Evolutionary conservation across 2,797 vertebrate species (phyloP).

Genomic region (Trachops cirrhosus): DNA sequence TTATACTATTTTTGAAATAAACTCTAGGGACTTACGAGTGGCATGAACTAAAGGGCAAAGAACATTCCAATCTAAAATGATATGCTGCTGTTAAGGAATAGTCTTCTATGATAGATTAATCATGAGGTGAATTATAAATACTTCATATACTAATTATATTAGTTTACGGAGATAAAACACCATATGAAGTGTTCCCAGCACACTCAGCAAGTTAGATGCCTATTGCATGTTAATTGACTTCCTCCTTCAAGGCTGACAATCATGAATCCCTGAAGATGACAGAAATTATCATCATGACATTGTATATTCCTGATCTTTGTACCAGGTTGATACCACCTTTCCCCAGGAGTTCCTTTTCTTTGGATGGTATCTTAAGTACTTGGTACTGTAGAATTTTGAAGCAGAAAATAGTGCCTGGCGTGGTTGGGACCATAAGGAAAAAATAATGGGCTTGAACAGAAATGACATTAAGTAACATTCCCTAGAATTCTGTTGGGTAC

Average conservation of each 20-base stretch:
- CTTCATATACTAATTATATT: constrained; percentile 76
- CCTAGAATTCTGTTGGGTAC: not conserved
- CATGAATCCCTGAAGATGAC: constrained; percentile 64
- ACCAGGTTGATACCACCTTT: constrained; percentile 44
- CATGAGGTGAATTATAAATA: constrained; percentile 73
- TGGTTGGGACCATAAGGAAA: not conserved
- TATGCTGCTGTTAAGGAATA: constrained; percentile 52
- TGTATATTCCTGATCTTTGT: constrained; percentile 56
- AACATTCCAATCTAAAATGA: constrained; percentile 45
- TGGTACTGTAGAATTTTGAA: constrained; percentile 28
- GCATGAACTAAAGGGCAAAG: constrained; percentile 50
- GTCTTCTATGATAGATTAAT: constrained; percentile 65
- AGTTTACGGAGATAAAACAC: constrained; percentile 72
- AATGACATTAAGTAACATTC: not conserved
- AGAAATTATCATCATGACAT: constrained; percentile 62
- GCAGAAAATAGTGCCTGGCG: not conserved
- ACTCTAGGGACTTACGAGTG: constrained; percentile 14
- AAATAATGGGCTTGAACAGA: not conserved
- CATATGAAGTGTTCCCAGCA: constrained; percentile 71
- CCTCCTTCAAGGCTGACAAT: constrained; percentile 49
- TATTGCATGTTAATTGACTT: constrained; percentile 70
- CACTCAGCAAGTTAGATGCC: constrained; percentile 56
- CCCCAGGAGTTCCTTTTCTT: constrained; percentile 40
- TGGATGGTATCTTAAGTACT: constrained; percentile 33
- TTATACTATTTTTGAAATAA: constrained; percentile 33